Percentiles rank a stretch among this genome's conserved stretches.
These are phyloP conservation scores for Phocoena phocoena DNA, from an alignment of 2,113 vertebrate genomes.

Conservation along the genomic window DNA sequence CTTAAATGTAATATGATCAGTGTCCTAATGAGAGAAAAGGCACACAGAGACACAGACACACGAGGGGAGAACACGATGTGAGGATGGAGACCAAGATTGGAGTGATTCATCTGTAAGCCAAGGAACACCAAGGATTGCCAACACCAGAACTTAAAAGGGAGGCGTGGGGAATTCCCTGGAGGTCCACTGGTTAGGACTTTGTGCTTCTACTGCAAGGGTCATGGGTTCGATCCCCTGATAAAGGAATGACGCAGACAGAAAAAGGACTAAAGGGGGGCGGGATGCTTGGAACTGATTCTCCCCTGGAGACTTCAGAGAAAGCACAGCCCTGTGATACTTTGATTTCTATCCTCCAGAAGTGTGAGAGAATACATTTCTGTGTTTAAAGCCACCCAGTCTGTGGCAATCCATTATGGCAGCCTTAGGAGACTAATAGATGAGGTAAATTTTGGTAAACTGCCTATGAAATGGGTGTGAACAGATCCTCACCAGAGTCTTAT, in stretches of 20 bases:
- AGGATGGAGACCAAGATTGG: neutral
- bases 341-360: neutral
- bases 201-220: neutral
- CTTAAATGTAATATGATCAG: neutral
- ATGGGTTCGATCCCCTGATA: no score
- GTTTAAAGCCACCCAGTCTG: neutral
- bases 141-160: neutral
- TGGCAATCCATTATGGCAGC: neutral
- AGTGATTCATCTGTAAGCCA: neutral
- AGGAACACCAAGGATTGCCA: no score
- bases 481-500: neutral
- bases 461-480: neutral
- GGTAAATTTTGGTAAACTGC: neutral
- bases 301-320: neutral
- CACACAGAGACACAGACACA: neutral
- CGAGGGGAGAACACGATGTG: fast-evolving
- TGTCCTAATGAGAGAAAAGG: neutral
- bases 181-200: no score
- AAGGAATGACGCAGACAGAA: fast-evolving
- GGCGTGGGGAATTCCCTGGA: fast-evolving
- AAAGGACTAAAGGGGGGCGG: fast-evolving
- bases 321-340: neutral
- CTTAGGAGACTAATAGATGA: neutral
- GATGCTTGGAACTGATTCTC: neutral
- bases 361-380: neutral